Base-by-base conservation (phyloP, 1,140 invertebrate genomes). In the Maconellicoccus hirsutus region DNA sequence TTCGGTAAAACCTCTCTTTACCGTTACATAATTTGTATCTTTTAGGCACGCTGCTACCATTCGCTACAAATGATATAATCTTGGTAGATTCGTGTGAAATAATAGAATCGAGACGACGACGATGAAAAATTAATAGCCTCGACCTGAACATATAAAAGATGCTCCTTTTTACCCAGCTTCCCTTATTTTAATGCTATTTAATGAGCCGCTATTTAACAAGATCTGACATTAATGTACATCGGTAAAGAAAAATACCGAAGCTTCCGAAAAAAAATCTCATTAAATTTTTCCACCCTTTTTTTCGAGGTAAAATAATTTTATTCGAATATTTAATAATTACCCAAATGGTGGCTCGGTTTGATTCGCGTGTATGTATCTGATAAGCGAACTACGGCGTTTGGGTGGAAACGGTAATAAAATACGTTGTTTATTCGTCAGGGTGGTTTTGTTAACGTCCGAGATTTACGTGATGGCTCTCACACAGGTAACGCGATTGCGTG, bases 211-310 rank as follows among this genome's bases (percentile, higher is more conserved):
- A 66, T 66, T 66, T 66, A 66, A 66, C 61, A 25, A 23, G 61
- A 66, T 66, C 61, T 66, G 61, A 66, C 61, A 66, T 66, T 66
- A 66, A 66, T 66, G 61, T 66, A 66, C 61, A 66, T 66, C 25
- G 6, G 61, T 66, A 66, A n/a, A n/a, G n/a, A n/a, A n/a, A n/a
- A n/a, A 66, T 66, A 66, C 25, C 19, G 61, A 23, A 66, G 61
- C 61, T 25, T 66, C 25, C 61, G 25, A 66, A 26, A 66, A 59
- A 22, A 16, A 66, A 66, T 8, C 22, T 66, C 61, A 23, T 66
- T 66, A 66, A 66, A 66, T 23, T 16, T 25, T 25, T 66, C 25
- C 25, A 66, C 25, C 61, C 61, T 66, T 23, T 66, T 59, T 59
- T n/a, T 23, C 42, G 16, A 52, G 3, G 10, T 4, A 12, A 6